These are phyloP conservation scores for Protobothrops mucrosquamatus DNA, from an alignment of 2,113 vertebrate genomes.

Conservation along the genomic window DNA sequence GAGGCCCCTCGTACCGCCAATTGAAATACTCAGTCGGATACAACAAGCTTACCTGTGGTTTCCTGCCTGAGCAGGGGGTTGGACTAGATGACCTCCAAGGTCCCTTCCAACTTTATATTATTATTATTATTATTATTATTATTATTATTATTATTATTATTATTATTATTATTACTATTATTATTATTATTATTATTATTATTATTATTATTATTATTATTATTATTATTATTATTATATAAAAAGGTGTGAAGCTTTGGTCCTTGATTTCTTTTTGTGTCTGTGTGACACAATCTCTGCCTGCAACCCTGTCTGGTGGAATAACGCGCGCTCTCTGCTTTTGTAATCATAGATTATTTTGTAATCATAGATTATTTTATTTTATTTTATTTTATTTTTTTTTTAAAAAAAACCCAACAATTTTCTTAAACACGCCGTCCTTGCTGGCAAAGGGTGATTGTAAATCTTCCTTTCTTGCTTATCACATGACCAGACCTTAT, in stretches of 20 bases:
- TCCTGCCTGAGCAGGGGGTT: no score
- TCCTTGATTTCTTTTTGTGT: neutral
- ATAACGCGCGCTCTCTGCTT: neutral
- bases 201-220: no score
- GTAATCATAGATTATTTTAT: neutral
- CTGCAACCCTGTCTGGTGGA: neutral
- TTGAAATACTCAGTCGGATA: neutral
- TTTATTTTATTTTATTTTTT: no score
- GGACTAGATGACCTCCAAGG: no score
- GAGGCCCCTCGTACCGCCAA: neutral
- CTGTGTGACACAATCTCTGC: neutral
- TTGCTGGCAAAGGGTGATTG: conserved; percentile 53
- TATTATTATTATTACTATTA: no score
- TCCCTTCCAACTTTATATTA: no score
- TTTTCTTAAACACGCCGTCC: conserved; percentile 51
- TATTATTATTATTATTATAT: no score
- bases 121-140: no score
- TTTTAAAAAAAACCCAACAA: conserved; percentile 37
- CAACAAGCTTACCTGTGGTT: neutral
- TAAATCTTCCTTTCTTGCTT: conserved; percentile 56
- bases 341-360: no score
- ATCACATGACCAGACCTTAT: conserved; percentile 53
- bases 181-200: no score
- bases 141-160: no score
- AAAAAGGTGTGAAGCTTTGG: neutral